These are phyloP conservation scores for Napeogenes inachia DNA, from an alignment of 2,888 invertebrate species.

Conservation along the genomic window DNA sequence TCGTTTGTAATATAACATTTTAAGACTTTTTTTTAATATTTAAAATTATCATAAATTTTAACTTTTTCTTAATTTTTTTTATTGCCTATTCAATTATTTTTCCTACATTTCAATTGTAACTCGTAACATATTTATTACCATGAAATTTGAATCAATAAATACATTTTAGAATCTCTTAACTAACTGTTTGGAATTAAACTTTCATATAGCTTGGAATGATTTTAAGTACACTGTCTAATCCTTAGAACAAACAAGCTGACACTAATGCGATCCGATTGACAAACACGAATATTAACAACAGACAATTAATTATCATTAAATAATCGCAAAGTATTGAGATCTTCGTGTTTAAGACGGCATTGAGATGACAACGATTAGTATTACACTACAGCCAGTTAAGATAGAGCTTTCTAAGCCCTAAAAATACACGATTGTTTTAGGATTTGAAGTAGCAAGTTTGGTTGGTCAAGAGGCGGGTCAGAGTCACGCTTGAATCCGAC, in stretches of 20 bases:
- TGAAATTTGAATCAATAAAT: no score
- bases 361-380: slow-evolving; percentile 72
- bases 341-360: slow-evolving; percentile 70
- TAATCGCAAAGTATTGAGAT: slow-evolving; percentile 56
- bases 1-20: no score
- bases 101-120: no score
- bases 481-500: slow-evolving; percentile 63
- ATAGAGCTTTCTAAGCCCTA: slow-evolving; percentile 35
- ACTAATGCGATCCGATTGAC: slow-evolving; percentile 67
- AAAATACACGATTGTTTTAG: slow-evolving; percentile 24
- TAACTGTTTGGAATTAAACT: neutral
- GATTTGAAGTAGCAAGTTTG: slow-evolving; percentile 41
- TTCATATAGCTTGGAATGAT: slow-evolving; percentile 5
- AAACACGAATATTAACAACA: slow-evolving; percentile 59
- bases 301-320: slow-evolving; percentile 72
- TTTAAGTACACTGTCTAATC: slow-evolving; percentile 13
- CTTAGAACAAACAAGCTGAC: slow-evolving; percentile 42
- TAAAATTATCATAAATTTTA: no score
- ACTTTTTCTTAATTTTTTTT: no score
- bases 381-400: slow-evolving; percentile 53
- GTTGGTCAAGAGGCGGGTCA: slow-evolving; percentile 44
- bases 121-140: no score
- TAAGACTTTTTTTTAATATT: no score
- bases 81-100: no score
- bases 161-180: no score